These are phyloP conservation scores for Leptosomus discolor DNA, from an alignment of 2,113 vertebrate species.

Conservation along the genomic window DNA sequence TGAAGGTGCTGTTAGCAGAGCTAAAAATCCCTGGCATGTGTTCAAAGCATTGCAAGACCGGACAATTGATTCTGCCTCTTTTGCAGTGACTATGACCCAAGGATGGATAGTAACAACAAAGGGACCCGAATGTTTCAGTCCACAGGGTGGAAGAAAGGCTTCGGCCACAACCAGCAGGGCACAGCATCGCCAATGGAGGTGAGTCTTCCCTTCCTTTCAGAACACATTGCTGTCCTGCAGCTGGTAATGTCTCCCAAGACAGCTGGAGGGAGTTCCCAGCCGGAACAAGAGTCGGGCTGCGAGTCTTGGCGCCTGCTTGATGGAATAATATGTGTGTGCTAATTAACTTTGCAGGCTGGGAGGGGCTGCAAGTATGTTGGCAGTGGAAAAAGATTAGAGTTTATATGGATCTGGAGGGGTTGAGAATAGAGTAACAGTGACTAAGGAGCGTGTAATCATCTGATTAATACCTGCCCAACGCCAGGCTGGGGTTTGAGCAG, in stretches of 20 bases:
- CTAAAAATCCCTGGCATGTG: not conserved
- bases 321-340: not conserved
- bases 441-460: not conserved
- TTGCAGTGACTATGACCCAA: conserved; percentile 72
- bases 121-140: conserved; percentile 71
- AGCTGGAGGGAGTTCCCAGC: not conserved
- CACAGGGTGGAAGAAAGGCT: conserved; percentile 73
- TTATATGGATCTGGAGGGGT: not conserved
- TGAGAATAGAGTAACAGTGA: not conserved
- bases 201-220: conserved; percentile 8
- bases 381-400: not conserved
- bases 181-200: conserved; percentile 73
- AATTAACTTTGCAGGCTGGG: not conserved
- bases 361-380: not conserved
- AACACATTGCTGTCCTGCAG: not conserved
- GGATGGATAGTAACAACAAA: conserved; percentile 69
- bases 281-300: not conserved
- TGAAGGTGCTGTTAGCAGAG: not conserved
- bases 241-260: not conserved
- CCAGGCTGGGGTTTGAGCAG: not conserved
- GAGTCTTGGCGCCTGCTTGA: fast-evolving
- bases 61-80: not conserved
- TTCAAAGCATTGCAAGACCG: not conserved
- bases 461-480: not conserved
- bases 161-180: conserved; percentile 73